These are phyloP conservation scores for Eupristina koningsbergeri DNA, from an alignment of 1,140 invertebrate species.

Conservation along the genomic window DNA sequence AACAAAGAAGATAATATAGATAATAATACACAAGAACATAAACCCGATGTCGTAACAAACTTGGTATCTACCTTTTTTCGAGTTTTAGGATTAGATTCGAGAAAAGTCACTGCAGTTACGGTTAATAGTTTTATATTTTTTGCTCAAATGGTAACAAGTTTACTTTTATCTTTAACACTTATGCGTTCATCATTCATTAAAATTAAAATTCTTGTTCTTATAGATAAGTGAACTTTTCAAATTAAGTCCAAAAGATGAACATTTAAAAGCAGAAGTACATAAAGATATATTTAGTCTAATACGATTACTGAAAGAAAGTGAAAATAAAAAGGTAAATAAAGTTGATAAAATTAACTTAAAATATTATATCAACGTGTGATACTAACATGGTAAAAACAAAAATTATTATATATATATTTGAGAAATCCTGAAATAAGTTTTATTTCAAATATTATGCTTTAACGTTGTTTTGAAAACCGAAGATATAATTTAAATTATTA, in stretches of 20 bases:
- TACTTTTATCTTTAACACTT: neutral
- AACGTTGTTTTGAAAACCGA: no score
- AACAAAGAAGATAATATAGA: conserved; percentile 51
- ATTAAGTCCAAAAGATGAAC: conserved; percentile 55
- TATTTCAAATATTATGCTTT: no score
- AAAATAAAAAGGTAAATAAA: conserved; percentile 59
- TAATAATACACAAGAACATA: conserved; percentile 41
- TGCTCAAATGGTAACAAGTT: conserved; percentile 82
- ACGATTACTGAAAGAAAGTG: conserved; percentile 58
- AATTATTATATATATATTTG: no score
- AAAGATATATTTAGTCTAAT: conserved; percentile 53
- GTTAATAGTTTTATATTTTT: conserved; percentile 86
- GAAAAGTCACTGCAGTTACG: conserved; percentile 83
- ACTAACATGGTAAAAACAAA: neutral
- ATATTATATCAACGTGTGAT: neutral
- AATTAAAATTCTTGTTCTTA: neutral
- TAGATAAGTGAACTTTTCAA: conserved; percentile 65
- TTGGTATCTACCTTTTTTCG: conserved; percentile 79
- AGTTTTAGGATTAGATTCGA: conserved; percentile 82
- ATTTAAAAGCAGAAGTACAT: conserved; percentile 42
- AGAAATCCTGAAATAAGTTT: no score
- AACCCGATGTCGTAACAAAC: conserved; percentile 60
- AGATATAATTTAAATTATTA: no score
- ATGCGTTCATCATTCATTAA: neutral
- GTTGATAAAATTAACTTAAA: neutral